phyloP scores from a whole-genome alignment of 2,797 vertebrate genomes.

The Oreortyx pictus region DNA sequence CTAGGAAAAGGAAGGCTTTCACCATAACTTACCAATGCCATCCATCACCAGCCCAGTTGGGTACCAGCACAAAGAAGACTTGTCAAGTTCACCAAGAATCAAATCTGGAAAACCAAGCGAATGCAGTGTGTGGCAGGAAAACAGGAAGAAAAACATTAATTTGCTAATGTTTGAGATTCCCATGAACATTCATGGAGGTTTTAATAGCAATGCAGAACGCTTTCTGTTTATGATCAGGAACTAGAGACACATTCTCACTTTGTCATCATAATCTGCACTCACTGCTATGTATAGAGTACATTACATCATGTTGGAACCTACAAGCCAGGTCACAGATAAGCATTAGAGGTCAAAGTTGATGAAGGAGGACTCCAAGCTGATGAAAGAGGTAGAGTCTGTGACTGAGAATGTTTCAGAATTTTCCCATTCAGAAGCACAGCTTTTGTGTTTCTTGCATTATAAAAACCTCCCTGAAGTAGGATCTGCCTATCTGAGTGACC shows the following conservation, averaged over 20 bases:
- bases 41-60: background rate
- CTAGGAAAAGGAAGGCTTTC: background rate
- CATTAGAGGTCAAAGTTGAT: background rate
- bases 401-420: background rate
- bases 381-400: background rate
- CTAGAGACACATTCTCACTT: background rate
- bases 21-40: accelerated
- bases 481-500: background rate
- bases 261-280: background rate
- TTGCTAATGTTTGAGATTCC: background rate
- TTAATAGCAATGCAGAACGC: background rate
- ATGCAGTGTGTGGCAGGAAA: background rate
- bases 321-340: background rate
- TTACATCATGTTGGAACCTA: background rate
- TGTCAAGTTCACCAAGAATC: background rate
- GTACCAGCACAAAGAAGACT: background rate
- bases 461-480: background rate
- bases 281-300: background rate
- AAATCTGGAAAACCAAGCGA: background rate
- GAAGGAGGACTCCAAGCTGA: background rate
- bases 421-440: background rate
- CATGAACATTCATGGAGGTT: background rate
- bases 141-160: background rate
- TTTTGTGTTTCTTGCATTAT: background rate
- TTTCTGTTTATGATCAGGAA: background rate